A percentile compares a stretch with the other conserved stretches of the same genome.
phyloP scores from a whole-genome alignment of 2,888 invertebrate genomes.

The Rhynchonema sp. region DNA sequence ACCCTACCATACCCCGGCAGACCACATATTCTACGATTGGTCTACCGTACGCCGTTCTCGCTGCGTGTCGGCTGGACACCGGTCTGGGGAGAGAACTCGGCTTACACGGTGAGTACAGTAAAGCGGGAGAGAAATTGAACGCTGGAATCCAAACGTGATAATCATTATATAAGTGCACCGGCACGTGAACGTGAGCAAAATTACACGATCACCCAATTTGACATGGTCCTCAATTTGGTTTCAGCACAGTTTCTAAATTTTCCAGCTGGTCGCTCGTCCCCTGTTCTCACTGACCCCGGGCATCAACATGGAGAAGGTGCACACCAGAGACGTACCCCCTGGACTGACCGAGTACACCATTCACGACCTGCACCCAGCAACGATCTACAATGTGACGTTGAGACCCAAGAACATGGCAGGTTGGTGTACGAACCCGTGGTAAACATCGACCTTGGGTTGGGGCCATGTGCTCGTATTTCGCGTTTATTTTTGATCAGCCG shows the following conservation, averaged over 20 bases:
- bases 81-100: conserved; percentile 22
- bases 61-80: conserved; percentile 27
- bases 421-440: no score
- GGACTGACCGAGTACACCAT: conserved; percentile 21
- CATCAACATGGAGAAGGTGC: conserved; percentile 16
- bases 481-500: no score
- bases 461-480: no score
- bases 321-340: conserved; percentile 17
- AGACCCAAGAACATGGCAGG: conserved; percentile 14
- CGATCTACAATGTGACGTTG: conserved; percentile 26
- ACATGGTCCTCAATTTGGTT: no score
- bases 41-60: conserved; percentile 24
- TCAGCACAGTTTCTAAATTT: no score
- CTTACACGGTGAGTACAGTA: conserved; percentile 20
- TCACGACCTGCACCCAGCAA: conserved; percentile 20
- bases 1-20: conserved; percentile 22
- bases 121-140: no score
- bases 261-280: conserved; percentile 19
- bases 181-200: no score
- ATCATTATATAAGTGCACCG: no score
- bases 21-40: conserved; percentile 21
- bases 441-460: no score
- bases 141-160: no score
- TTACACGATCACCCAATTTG: no score
- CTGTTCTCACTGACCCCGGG: conserved; percentile 20